Conservation (phyloP, 2,113 vertebrate species). For the Steatornis caripensis region DNA sequence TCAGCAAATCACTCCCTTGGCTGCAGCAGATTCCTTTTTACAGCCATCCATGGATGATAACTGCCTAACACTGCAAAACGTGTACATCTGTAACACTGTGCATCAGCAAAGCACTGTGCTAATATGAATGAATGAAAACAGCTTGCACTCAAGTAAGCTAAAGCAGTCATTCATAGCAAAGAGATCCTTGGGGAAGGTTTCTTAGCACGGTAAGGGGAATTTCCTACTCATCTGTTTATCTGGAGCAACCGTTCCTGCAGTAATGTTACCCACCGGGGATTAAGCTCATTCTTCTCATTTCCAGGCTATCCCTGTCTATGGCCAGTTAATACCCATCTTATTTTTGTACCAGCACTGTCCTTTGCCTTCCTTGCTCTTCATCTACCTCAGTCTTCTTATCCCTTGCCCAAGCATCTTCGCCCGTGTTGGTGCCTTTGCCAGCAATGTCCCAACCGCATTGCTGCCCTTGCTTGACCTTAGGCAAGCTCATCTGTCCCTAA, state of each 20-base stretch:
- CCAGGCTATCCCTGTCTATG: background rate
- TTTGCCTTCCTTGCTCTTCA: background rate
- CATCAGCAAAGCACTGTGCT: background rate
- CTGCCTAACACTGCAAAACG: background rate
- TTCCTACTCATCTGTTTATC: slow-evolving; percentile 18
- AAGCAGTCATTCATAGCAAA: background rate
- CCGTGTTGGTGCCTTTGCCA: background rate
- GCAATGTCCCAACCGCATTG: background rate
- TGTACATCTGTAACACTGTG: background rate
- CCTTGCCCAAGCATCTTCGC: background rate
- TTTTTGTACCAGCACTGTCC: background rate
- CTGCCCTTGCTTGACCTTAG: background rate
- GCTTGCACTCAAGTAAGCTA: background rate
- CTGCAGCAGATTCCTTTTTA: background rate
- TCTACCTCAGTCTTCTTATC: background rate
- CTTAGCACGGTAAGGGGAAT: background rate
- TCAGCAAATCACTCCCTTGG: background rate
- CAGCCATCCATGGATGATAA: background rate
- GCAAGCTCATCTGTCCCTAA: background rate
- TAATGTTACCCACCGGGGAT: background rate
- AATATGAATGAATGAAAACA: background rate
- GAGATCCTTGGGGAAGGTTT: slow-evolving; percentile 1
- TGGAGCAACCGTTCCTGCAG: background rate
- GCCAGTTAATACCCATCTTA: background rate
- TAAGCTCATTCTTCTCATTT: background rate